These are phyloP conservation scores for Cercopithecus neglectus DNA, from an alignment of 2,797 vertebrate genomes.

Conservation along the genomic window DNA sequence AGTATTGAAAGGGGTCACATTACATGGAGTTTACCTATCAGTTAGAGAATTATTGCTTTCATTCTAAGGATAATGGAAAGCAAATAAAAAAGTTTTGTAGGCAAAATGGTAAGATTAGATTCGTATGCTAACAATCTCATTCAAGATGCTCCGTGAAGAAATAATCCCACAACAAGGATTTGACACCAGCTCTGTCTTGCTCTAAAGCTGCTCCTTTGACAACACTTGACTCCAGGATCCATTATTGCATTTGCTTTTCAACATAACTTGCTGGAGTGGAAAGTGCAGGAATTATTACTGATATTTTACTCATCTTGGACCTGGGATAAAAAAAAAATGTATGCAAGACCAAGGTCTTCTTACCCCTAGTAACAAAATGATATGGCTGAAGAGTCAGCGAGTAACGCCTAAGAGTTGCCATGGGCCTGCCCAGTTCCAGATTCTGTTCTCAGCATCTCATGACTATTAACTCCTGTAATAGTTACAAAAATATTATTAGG, in stretches of 20 bases:
- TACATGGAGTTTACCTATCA: not conserved
- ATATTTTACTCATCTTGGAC: not conserved
- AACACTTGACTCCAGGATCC: not conserved
- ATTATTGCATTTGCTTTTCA: constrained; percentile 1
- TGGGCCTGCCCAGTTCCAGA: accelerated
- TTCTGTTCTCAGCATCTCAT: not conserved
- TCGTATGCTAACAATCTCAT: not conserved
- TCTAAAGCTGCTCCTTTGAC: not conserved
- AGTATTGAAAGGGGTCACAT: accelerated
- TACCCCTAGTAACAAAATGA: not conserved
- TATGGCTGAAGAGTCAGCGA: not conserved
- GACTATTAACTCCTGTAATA: not conserved
- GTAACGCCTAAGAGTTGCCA: not conserved
- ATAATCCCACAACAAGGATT: not conserved
- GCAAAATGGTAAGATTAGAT: not conserved
- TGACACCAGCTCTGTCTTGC: not conserved
- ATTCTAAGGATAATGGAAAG: not conserved
- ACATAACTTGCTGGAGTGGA: not conserved
- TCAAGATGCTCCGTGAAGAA: not conserved
- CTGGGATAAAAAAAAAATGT: not conserved
- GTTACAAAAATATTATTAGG: not conserved
- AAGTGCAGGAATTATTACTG: not conserved
- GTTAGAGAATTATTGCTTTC: not conserved
- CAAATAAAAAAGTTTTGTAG: not conserved
- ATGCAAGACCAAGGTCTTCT: not conserved